Base-by-base conservation (phyloP, 92 coral and sea anemone species). In the Parazoanthus swiftii region DNA sequence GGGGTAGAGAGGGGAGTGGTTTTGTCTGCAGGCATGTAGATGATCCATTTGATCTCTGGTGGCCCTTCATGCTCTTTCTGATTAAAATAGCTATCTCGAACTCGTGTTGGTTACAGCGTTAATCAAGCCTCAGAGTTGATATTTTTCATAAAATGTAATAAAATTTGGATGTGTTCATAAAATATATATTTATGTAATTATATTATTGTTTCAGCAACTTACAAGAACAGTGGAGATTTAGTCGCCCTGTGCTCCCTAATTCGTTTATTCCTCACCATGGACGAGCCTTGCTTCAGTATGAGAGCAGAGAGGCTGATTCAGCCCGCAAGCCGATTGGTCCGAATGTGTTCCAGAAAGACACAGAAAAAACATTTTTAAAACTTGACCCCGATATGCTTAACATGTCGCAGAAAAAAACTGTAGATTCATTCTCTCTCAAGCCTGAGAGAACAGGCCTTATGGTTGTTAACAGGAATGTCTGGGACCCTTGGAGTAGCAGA, bases 201-300 rank as follows among this genome's bases (percentile, higher is more conserved):
- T 65, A 0, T 43, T 66, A 10, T 81, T 68, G 10, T 77, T 79
- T 50, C 88, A 96, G 98, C 85, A 86, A 82, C 63, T 58, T 96
- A 39, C 92, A 93, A 90, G 95, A 93, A 50, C 95, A 95, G n/a
- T 93, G 95, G 97, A 93, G 85, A 73, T 89, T 91, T 70, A 85
- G 78, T 86, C 89, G 89, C 33, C 89, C 95, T 54, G 85, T 94
- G n/a, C 85, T 95, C 36, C 89, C 91, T 33, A 82, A 91, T 70
- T 93, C 98, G 8, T 50, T 91, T 38, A 84, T 88, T 15, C 79
- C 86, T 46, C 98, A 85, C 74, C 98, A 91, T 66, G 99, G 99
- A 6, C 94, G 99, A 54, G 99, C 99, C 14, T 88, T 97, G 88
- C 86, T 97, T 23, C 96, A 97, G 85, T 97, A 95, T 85, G 86